Conservation (phyloP, 2,888 invertebrate species). For the Cryptosula pallasiana region DNA sequence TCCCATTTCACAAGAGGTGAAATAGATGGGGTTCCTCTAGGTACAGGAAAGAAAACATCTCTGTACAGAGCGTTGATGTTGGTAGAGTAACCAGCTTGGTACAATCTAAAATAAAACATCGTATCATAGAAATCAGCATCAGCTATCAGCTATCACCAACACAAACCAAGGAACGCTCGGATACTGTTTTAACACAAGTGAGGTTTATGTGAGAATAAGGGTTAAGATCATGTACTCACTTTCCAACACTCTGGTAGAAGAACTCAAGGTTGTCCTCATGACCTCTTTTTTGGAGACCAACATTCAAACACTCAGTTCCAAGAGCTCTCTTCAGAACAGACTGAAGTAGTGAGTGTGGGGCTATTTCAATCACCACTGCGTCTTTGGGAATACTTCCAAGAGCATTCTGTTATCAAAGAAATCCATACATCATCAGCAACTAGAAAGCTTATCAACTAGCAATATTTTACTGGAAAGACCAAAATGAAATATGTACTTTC, state of each 20-base stretch:
- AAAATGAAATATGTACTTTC: too few species aligned
- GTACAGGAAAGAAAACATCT: slow-evolving; percentile 69
- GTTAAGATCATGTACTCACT: too few species aligned
- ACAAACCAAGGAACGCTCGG: too few species aligned
- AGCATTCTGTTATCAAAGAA: too few species aligned
- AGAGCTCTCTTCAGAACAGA: slow-evolving; percentile 84
- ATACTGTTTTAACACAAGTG: too few species aligned
- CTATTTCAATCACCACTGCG: slow-evolving; percentile 83
- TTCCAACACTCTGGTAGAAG: slow-evolving; percentile 75
- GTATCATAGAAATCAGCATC: too few species aligned
- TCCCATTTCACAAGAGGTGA: slow-evolving; percentile 82
- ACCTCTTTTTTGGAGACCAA: slow-evolving; percentile 79
- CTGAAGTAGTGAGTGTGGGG: slow-evolving; percentile 89
- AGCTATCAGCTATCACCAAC: too few species aligned
- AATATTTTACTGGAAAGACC: too few species aligned
- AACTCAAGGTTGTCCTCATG: slow-evolving; percentile 70
- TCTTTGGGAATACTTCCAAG: slow-evolving; percentile 76
- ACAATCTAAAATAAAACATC: too few species aligned
- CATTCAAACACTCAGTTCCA: slow-evolving; percentile 67
- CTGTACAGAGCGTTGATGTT: slow-evolving; percentile 69
- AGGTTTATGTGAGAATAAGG: too few species aligned
- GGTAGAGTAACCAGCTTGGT: slow-evolving; percentile 74
- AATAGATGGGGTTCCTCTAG: slow-evolving; percentile 77
- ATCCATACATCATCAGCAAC: too few species aligned
- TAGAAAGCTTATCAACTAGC: too few species aligned